Conservation (phyloP, 2,888 invertebrate genomes). For the Torymus aiolomorphi region DNA sequence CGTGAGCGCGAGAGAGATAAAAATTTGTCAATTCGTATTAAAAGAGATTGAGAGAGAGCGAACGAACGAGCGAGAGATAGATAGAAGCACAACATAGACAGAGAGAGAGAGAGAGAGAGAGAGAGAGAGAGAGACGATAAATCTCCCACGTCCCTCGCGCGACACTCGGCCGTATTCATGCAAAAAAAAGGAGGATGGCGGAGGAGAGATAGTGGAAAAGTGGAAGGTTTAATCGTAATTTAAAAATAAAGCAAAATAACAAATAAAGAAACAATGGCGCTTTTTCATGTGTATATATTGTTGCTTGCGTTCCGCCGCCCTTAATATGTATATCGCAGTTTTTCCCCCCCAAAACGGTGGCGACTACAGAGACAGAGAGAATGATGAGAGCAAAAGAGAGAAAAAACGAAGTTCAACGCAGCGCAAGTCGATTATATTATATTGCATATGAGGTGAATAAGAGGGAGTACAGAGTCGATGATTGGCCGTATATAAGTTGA, state of each 20-base stretch:
- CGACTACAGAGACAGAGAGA: constrained; percentile 35
- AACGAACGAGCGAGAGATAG: neutral
- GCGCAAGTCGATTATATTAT: constrained; percentile 31
- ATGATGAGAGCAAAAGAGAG: constrained; percentile 9
- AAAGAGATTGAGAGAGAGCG: constrained; percentile 31
- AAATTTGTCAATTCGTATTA: constrained; percentile 52
- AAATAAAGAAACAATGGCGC: constrained; percentile 62
- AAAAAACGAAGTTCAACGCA: constrained; percentile 30
- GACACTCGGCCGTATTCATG: constrained; percentile 34
- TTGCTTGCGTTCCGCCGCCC: constrained; percentile 68
- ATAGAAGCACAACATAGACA: constrained; percentile 16
- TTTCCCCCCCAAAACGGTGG: constrained; percentile 17
- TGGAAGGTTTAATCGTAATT: constrained; percentile 50
- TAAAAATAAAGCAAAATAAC: constrained; percentile 49
- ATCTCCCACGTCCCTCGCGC: constrained; percentile 52
- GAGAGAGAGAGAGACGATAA: constrained; percentile 43
- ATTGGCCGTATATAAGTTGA: too few relatives aligned
- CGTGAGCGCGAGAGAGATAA: constrained; percentile 6
- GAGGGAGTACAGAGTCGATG: neutral
- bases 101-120: constrained; percentile 37
- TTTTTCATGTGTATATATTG: constrained; percentile 72
- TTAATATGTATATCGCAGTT: constrained; percentile 63
- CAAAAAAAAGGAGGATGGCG: constrained; percentile 9
- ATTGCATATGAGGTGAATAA: constrained; percentile 24
- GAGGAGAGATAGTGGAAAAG: neutral